Percentiles rank a stretch among this genome's conserved stretches.
phyloP scores from a whole-genome alignment of 2,797 vertebrate species.

The Pseudochirops cupreus region DNA sequence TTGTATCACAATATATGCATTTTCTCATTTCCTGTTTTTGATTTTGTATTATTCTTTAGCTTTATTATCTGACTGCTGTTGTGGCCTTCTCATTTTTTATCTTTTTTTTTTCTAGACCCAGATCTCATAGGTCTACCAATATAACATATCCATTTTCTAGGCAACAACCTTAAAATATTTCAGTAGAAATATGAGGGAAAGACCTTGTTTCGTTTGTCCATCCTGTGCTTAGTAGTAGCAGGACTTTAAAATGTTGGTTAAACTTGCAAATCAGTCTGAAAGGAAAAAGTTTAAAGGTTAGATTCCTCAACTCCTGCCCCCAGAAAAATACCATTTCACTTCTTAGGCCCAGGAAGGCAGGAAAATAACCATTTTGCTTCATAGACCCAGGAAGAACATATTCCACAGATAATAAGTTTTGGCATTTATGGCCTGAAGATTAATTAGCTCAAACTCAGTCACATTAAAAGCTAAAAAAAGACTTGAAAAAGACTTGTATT shows the following conservation, averaged over 20 bases:
- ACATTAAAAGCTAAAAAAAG: slow-evolving; percentile 40
- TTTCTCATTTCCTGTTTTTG: slow-evolving; percentile 43
- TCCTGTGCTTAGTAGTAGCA: slow-evolving; percentile 47
- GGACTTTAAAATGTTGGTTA: slow-evolving; percentile 39
- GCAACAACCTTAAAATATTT: slow-evolving; percentile 30
- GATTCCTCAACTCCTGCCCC: background rate
- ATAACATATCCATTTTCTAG: slow-evolving; percentile 23
- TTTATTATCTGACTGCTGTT: slow-evolving; percentile 36
- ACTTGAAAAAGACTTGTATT: slow-evolving; percentile 11
- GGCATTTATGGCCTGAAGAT: slow-evolving; percentile 39
- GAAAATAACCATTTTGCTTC: background rate
- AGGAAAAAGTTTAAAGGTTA: slow-evolving; percentile 45
- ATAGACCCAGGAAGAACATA: background rate
- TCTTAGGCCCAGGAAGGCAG: background rate
- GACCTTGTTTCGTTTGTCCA: slow-evolving; percentile 11
- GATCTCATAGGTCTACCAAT: slow-evolving; percentile 36
- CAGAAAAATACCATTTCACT: background rate
- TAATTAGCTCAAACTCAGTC: slow-evolving; percentile 48
- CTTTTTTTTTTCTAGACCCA: slow-evolving; percentile 35
- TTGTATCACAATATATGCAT: background rate
- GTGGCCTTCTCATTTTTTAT: background rate
- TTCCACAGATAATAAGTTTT: slow-evolving; percentile 38
- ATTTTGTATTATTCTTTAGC: slow-evolving; percentile 51
- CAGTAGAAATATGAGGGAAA: slow-evolving; percentile 53
- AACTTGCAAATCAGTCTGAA: slow-evolving; percentile 52